Base-by-base conservation (phyloP, 1,140 invertebrate species). In the Lamellibrachia luymesi region DNA sequence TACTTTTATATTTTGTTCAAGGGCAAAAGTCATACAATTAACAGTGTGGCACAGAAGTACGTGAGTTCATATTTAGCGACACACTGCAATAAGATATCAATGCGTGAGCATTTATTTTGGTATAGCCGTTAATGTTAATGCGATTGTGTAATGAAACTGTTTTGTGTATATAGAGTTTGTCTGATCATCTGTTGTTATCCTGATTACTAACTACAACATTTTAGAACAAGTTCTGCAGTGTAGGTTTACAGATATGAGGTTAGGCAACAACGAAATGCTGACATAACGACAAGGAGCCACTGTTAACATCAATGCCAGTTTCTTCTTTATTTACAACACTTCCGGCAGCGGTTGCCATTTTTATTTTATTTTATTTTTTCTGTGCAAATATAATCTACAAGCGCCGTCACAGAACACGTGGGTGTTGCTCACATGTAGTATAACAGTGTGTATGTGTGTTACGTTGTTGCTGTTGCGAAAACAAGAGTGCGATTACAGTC, bases 331-430 rank as follows among this genome's bases (percentile, higher is more conserved):
- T 4, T 80, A 80, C 38, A 38, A 38, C 38, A 38, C 4, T 0
- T 80, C 64, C 64, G 64, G 64, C 25, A 80, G 8, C 13, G 64
- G 64, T 10, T 80, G 13, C 25, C 64, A 17, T 80, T 80, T 80
- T 80, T 56, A 13, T 56, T 56, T 80, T 10, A 22, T 22, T 80
- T 80, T 17, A 4, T 80, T 80, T 80, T 80, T 80, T 80, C 64
- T 80, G 64, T 80, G 64, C 64, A 80, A 80, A 80, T 80, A 80
- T 80, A 80, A 80, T 80, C 64, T 80, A 80, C 64, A 80, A 80
- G 64, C 64, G 64, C 64, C 13, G 17, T 80, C 64, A 17, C 64
- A 80, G 13, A 80, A 80, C 64, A 80, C 64, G 64, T 80, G 64
- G 0, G 25, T 56, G 52, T 56, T 56, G 64, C 2, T 80, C 64